Evolutionary conservation across 2,888 invertebrate genomes (phyloP), one percentile per base, ranked within the genome.

Genomic region (Andrena hattorfiana): DNA sequence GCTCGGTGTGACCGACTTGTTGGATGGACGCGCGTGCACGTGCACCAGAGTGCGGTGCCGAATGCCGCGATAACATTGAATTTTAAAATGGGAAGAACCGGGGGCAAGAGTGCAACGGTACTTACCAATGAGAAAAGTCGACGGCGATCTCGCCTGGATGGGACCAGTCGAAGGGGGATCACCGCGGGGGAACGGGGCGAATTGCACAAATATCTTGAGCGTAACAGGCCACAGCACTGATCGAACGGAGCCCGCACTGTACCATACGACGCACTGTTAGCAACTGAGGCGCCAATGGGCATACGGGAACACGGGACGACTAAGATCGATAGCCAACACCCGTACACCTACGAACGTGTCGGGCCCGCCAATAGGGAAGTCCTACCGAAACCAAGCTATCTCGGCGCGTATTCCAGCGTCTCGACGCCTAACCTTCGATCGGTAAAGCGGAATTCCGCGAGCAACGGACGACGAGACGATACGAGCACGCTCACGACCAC

Each of bases 281-380:
- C 72, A 73, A 66, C 73, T 66, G 74, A 82, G 80, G 64, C 88
- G 86, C 83, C 89, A 83, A 87, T 85, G 81, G 76, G 70, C 77
- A 70, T 64, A 74, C 83, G 69, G 82, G 82, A 84, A 86, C 84
- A 75, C 85, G 81, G 82, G 84, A 81, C 80, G 80, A 68, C 56
- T 8, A 75, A 72, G 89, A 90, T 90, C 91, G 87, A 90, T 90
- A 89, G 89, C 77, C 86, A 83, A 88, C 89, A 86, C 84, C 89
- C 87, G 89, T 85, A 78, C 85, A 83, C 77, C 56, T 59, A 69
- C 70, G 70, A 77, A 75, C 59, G 71, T 68, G 64, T 66, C 68
- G 72, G 42, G 62, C 49, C 42, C 77, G 67, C 79, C 78, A 76
- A 81, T 80, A 67, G 74, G 76, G 79, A 59, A 56, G 54, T 67